Evolutionary conservation across 2,797 vertebrate genomes (phyloP), one percentile per base, ranked within the genome.

Genomic region (Odontamblyopus lacepedii): DNA sequence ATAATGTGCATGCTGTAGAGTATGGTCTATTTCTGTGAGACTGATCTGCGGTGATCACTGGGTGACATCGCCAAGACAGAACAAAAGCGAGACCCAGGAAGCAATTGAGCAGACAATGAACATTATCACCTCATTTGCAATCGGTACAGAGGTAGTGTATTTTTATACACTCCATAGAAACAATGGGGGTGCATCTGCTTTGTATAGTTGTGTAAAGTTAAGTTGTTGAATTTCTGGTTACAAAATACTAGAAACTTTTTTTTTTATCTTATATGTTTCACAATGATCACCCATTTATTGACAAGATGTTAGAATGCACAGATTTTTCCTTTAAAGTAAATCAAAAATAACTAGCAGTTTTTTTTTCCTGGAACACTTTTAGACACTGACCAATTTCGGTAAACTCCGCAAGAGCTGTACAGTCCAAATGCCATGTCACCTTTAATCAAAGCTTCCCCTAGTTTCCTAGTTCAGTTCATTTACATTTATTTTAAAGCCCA

Each of bases 71-170:
- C 71, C 69, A 66, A 13, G 69, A 80, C 66, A 74, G 70, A 56
- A 61, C 35, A 61, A 70, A 61, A 72, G 61, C 63, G 76, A 71
- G 66, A 62, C 73, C 67, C 74, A n/a, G 81, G 80, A 83, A 85
- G 82, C 79, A 83, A 87, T 79, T 82, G 83, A 83, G 78, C 77
- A 69, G 66, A 78, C 81, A 85, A 83, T 81, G 85, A 88, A 84
- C 81, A 70, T 69, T 87, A 85, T 88, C 79, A 85, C 80, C 70
- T 86, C 82, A 72, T 83, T 83, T 84, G 78, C 73, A 83, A 84
- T 76, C 73, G 70, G 79, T 63, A 85, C 70, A 79, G 48, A 84
- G 71, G 76, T 66, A 76, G 70, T 72, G 13, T 83, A 67, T 81
- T 81, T 86, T 77, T 63, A 61, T 26, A 56, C 7, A 1, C 5